Percentiles rank a stretch among this genome's conserved stretches.
These are phyloP conservation scores for Thalpophila matura DNA, from an alignment of 2,888 invertebrate genomes.

Conservation along the genomic window DNA sequence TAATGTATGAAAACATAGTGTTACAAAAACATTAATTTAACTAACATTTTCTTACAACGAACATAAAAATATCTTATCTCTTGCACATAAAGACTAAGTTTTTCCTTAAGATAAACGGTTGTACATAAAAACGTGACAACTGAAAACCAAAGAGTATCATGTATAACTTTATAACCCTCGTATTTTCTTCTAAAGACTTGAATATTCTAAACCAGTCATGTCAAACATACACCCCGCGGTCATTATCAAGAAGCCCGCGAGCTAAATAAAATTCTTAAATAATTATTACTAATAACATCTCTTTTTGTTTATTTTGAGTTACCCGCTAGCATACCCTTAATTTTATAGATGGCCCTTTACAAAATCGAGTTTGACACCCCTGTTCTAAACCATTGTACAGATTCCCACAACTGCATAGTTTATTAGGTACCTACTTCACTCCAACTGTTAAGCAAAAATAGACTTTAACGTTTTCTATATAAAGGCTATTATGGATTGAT, in stretches of 20 bases:
- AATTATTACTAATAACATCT: no score
- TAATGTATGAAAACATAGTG: no score
- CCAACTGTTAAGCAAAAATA: not conserved
- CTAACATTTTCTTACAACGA: not conserved
- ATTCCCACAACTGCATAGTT: not conserved
- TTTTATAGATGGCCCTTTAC: no score
- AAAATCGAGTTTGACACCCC: no score
- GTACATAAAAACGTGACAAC: not conserved
- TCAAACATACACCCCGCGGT: no score
- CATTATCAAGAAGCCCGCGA: no score
- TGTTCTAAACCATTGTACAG: slow-evolving; percentile 5
- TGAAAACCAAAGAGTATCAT: not conserved
- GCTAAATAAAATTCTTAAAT: no score
- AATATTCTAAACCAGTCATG: slow-evolving; percentile 8
- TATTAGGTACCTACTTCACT: not conserved
- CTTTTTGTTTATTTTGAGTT: no score
- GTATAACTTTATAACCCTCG: slow-evolving; percentile 1
- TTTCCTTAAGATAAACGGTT: not conserved
- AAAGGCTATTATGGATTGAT: slow-evolving; percentile 18
- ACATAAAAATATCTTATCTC: not conserved
- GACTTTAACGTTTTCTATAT: not conserved
- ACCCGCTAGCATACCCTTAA: no score
- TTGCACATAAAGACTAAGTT: not conserved
- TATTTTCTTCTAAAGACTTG: slow-evolving; percentile 16
- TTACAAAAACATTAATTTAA: no score